phyloP scores from a whole-genome alignment of 2,797 vertebrate genomes.

The Phrynocephalus forsythii region DNA sequence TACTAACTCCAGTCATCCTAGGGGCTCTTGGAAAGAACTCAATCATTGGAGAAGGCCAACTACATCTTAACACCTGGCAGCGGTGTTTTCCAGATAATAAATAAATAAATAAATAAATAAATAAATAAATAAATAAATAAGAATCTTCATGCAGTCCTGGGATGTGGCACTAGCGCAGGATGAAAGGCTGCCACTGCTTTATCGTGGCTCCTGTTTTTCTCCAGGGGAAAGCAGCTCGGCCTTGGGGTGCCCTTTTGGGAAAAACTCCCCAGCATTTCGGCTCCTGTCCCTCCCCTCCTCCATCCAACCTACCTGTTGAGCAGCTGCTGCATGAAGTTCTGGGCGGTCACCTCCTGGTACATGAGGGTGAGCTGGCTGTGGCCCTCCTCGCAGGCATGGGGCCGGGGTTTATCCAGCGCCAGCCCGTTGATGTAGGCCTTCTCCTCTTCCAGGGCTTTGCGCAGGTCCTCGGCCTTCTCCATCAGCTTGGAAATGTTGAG shows the following conservation, averaged over 20 bases:
- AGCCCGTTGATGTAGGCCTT: slow-evolving; percentile 88
- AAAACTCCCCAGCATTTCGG: not conserved
- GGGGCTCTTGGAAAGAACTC: too few relatives aligned
- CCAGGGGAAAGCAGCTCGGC: too few relatives aligned
- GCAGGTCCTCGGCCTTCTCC: slow-evolving; percentile 94
- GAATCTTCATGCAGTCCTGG: not conserved
- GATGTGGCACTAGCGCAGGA: not conserved
- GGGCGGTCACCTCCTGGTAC: slow-evolving; percentile 90
- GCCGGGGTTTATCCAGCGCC: slow-evolving; percentile 84
- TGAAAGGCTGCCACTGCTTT: not conserved
- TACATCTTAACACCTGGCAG: too few relatives aligned
- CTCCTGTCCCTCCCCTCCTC: too few relatives aligned
- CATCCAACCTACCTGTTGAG: slow-evolving; percentile 87
- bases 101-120: too few relatives aligned
- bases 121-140: too few relatives aligned
- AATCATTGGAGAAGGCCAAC: too few relatives aligned
- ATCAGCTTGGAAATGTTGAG: slow-evolving; percentile 97
- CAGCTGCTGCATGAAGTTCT: slow-evolving; percentile 98
- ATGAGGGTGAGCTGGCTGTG: slow-evolving; percentile 89
- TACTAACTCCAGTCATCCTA: too few relatives aligned
- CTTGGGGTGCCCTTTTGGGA: not conserved
- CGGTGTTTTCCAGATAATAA: too few relatives aligned
- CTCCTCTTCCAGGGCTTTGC: slow-evolving; percentile 93
- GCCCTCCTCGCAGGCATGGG: slow-evolving; percentile 70
- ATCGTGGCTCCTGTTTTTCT: not conserved